Evolutionary conservation across 2,888 invertebrate species (phyloP).

Genomic region (Blomia tropicalis): DNA sequence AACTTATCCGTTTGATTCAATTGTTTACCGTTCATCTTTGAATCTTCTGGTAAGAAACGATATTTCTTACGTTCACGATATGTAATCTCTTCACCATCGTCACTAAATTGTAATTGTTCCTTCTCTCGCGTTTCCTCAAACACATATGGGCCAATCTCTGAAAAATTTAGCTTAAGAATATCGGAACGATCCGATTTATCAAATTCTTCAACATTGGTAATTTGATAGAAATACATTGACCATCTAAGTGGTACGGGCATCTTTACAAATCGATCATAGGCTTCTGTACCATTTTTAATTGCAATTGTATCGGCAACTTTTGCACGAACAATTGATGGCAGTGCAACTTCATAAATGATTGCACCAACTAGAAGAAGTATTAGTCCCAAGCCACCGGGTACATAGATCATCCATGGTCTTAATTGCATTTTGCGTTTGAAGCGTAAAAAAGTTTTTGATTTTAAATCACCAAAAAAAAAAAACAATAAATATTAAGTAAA

Average conservation of each 20-base stretch:
- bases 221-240: constrained; percentile 24
- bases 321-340: not conserved
- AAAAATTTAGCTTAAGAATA: not conserved
- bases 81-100: not conserved
- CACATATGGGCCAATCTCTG: not conserved
- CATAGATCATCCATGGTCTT: not conserved
- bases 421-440: too few species aligned
- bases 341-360: not conserved
- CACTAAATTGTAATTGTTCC: not conserved
- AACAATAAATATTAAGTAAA: not conserved
- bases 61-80: not conserved
- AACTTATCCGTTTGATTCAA: not conserved
- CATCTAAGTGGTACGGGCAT: constrained; percentile 27
- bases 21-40: not conserved
- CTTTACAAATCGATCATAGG: constrained; percentile 11
- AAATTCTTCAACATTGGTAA: constrained; percentile 24
- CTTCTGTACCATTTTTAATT: not conserved
- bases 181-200: not conserved
- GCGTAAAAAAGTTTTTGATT: not conserved
- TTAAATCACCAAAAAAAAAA: not conserved
- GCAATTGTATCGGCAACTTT: not conserved
- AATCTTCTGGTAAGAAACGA: not conserved
- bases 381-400: not conserved
- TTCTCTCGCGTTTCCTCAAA: not conserved
- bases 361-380: not conserved